Conservation (phyloP, 1,140 invertebrate genomes). For the Drosophila guanche region DNA sequence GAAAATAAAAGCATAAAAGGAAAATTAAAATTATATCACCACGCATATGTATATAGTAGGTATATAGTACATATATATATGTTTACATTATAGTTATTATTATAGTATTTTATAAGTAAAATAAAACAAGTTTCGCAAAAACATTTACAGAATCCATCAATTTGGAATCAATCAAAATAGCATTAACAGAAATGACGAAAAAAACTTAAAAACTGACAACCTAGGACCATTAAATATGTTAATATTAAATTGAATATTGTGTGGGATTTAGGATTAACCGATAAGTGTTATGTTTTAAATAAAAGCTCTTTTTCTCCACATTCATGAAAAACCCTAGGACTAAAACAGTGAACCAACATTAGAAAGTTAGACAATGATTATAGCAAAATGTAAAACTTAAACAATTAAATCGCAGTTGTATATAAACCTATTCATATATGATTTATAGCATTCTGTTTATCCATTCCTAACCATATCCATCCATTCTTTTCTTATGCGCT, state of each 20-base stretch:
- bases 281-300: slow-evolving; percentile 35
- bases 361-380: slow-evolving; percentile 43
- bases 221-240: slow-evolving; percentile 53
- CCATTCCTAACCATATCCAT: slow-evolving; percentile 45
- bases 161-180: slow-evolving; percentile 42
- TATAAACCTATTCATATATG: slow-evolving; percentile 43
- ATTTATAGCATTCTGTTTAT: slow-evolving; percentile 36
- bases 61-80: slow-evolving; percentile 42
- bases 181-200: slow-evolving; percentile 25
- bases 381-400: slow-evolving; percentile 63
- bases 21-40: slow-evolving; percentile 82
- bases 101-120: slow-evolving; percentile 29
- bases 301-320: slow-evolving; percentile 56
- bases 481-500: slow-evolving; percentile 51
- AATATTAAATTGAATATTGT: slow-evolving; percentile 24
- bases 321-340: slow-evolving; percentile 53
- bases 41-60: slow-evolving; percentile 57
- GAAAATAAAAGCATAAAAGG: slow-evolving; percentile 64
- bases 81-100: slow-evolving; percentile 15
- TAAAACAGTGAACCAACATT: slow-evolving; percentile 74
- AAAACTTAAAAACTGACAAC: slow-evolving; percentile 66
- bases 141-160: slow-evolving; percentile 11
- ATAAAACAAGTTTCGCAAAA: slow-evolving; percentile 34
- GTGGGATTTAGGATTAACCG: slow-evolving; percentile 32
- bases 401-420: slow-evolving; percentile 77